Evolutionary conservation across 1,140 invertebrate genomes (phyloP), one percentile per base, ranked within the genome.

Genomic region (Macrostomum lignano): DNA sequence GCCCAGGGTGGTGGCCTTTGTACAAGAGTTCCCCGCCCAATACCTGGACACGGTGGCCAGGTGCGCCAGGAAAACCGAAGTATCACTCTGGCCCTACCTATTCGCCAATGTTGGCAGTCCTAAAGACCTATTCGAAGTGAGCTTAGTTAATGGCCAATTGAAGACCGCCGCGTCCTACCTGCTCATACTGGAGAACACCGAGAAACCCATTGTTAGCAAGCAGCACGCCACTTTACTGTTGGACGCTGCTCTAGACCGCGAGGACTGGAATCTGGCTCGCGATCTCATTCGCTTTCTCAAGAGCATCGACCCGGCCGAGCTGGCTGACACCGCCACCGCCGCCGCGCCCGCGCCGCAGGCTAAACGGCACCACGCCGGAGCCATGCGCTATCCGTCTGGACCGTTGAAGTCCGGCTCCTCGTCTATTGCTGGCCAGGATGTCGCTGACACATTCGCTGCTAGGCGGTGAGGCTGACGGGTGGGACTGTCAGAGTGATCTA

Each of bases 41-140:
- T 88, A 79, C 54, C 62, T 86, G 36, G 60, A 77, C 62, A 93
- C 86, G 7, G 74, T 96, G 36, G 86, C 91, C 1, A 82, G 93
- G 48, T 96, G 88, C 58, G 86, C 88, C 0, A 64, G 91, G 29
- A 98, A 98, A 62, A 94, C 88, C 1, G 91, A 98, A 63, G 77
- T 96, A 32, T 88, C 91, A 3, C 63, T 96, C 1, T 96, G 91
- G 88, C 78, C 79, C 11, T 82, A 93, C 58, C 61, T 98, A 13
- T 98, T 98, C 58, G 73, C 77, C 1, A 78, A 76, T 24, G 84
- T 82, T 21, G 86, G 84, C 13, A 78, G 86, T 52, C 86, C 88
- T 0, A 82, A 79, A 51, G 74, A 86, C 48, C 57, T 96, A 7
- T 82, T 96, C 52, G 77, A 88, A 47, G 64, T 59, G 40, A 36